Evolutionary conservation across 2,888 invertebrate species (phyloP), one percentile per base, ranked within the genome.

Genomic region (Aricia artaxerxes): DNA sequence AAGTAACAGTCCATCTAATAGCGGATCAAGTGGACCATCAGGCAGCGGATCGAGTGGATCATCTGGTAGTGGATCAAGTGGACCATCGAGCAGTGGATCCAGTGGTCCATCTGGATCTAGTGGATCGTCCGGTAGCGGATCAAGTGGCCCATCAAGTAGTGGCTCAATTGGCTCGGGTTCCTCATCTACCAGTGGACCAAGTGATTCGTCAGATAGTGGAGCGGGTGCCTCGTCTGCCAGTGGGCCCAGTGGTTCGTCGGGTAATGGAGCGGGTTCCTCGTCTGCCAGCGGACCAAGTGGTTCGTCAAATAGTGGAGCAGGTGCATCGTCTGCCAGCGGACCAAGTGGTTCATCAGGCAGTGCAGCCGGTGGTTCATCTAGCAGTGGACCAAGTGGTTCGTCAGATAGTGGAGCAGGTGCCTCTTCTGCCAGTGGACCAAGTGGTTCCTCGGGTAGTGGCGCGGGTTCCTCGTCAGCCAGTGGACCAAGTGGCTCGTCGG

Each of bases 71-170:
- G 60, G n/a, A n/a, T 9, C 31, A 0, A 72, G 73, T 24, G 78
- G 78, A 0, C 16, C 78, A 13, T 73, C 78, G 3, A 49, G 72
- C 57, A 44, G 72, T 11, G 31, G 13, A 73, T 24, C 64, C 5
- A 49, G 61, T n/a, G 53, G 77, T 1, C 35, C 64, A 57, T 38
- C 79, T 13, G 78, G 75, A 24, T 49, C 78, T 7, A 78, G 80
- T 5, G 73, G 78, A 0, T 4, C 79, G 11, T 44, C 78, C 1
- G 40, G 77, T 1, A 60, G 60, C 4, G 38, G 82, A 0, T 80
- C 83, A 77, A 82, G 81, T 6, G 75, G 61, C 0, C 44, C 73
- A 0, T 35, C 79, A 1, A 57, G 40, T 13, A 73, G 6, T 11
- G 44, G 73, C 1, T 9, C 72, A 1, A 69, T 38, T 53, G 69